These are phyloP conservation scores for Lepidostoma basale DNA, from an alignment of 1,140 invertebrate genomes.

Conservation along the genomic window DNA sequence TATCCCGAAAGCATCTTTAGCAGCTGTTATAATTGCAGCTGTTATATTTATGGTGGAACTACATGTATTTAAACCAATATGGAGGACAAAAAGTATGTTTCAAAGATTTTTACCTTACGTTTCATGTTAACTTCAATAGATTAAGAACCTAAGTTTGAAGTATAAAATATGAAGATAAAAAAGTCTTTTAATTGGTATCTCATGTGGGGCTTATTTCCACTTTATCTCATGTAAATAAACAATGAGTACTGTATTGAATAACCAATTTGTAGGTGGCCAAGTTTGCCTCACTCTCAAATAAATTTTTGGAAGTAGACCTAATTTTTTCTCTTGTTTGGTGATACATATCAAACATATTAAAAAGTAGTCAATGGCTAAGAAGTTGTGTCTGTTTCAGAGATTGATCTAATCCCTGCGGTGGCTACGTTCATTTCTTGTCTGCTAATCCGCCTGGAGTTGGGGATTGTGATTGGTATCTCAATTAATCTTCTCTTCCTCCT, in stretches of 20 bases:
- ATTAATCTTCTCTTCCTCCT: constrained; percentile 80
- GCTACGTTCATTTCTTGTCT: constrained; percentile 79
- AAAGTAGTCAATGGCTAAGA: too few relatives aligned
- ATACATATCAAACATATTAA: not conserved
- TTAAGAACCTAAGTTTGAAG: too few relatives aligned
- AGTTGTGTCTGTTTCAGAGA: constrained; percentile 66
- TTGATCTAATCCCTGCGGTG: constrained; percentile 77
- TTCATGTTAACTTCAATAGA: too few relatives aligned
- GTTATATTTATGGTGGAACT: constrained; percentile 87
- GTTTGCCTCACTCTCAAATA: too few relatives aligned
- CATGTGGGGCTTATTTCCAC: too few relatives aligned
- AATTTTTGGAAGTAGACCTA: not conserved
- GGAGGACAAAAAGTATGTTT: constrained; percentile 83
- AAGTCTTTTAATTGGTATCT: too few relatives aligned
- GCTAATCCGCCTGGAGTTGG: constrained; percentile 80
- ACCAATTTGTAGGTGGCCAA: not conserved
- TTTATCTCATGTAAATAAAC: too few relatives aligned
- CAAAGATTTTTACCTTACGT: too few relatives aligned
- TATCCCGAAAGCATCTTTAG: constrained; percentile 76
- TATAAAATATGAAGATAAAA: too few relatives aligned
- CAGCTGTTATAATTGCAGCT: constrained; percentile 82
- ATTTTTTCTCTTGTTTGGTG: not conserved
- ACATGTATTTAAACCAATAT: constrained; percentile 75
- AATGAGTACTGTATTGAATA: too few relatives aligned
- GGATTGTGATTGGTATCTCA: constrained; percentile 81